A percentile compares a stretch with the other conserved stretches of the same genome.
phyloP scores from a whole-genome alignment of 2,888 invertebrate genomes.

The Boloria euphrosyne region DNA sequence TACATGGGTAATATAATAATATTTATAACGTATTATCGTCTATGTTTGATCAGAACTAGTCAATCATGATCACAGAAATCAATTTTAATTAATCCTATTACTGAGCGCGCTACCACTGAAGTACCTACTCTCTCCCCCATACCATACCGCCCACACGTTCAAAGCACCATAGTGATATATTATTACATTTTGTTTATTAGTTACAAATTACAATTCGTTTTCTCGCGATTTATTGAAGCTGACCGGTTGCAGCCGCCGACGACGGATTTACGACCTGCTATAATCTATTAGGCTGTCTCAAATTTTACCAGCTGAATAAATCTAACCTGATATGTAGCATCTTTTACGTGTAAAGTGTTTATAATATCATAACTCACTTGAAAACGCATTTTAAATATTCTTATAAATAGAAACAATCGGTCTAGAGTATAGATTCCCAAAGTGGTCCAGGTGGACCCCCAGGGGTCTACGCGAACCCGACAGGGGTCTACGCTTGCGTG shows the following conservation, averaged over 20 bases:
- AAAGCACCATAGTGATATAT: not conserved
- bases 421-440: too few relatives aligned
- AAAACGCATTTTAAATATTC: not conserved
- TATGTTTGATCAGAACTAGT: too few relatives aligned
- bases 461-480: too few relatives aligned
- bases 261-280: slow-evolving; percentile 9
- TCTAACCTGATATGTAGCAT: not conserved
- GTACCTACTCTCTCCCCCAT: too few relatives aligned
- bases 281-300: not conserved
- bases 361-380: not conserved
- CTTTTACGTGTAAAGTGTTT: not conserved
- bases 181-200: not conserved
- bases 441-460: too few relatives aligned
- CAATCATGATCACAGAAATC: too few relatives aligned
- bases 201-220: not conserved
- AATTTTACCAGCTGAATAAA: slow-evolving; percentile 1
- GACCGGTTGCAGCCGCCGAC: not conserved
- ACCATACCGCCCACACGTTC: too few relatives aligned
- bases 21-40: too few relatives aligned
- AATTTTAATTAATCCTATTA: too few relatives aligned
- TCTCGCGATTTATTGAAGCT: not conserved
- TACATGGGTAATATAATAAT: too few relatives aligned
- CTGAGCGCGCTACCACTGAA: too few relatives aligned
- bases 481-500: too few relatives aligned
- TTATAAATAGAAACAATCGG: not conserved